Base-by-base conservation (phyloP, 2,797 vertebrate genomes). In the Ispidina lecontei region DNA sequence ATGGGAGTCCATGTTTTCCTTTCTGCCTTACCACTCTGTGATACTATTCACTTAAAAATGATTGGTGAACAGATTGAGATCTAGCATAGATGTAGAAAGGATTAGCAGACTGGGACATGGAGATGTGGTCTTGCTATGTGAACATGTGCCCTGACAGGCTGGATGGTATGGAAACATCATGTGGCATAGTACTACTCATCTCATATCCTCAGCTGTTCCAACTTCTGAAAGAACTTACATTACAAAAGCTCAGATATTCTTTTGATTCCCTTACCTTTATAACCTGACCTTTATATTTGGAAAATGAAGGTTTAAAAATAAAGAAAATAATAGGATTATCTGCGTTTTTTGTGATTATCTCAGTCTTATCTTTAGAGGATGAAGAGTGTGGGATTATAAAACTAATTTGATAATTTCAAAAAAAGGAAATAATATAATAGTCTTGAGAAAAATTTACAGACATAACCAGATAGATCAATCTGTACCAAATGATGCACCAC, bases 331-430 rank as follows among this genome's bases (percentile, higher is more conserved):
- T 8, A 54, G 2, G 9, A 25, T 22, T 55, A 2, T 19, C 26
- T 44, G n/a, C 5, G 1, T 0, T 1, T 81, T 77, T 15, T 51
- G 6, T 43, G 19, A 43, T 28, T 29, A 33, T 1, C 1, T 74
- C 58, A n/a, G 3, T 1, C 1, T 39, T 70, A 25, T 25, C 56
- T 79, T 37, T n/a, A 73, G 5, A 1, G 6, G 29, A 29, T 11
- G 9, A 4, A 55, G 7, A 43, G 2, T 29, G 4, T 58, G 31
- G 10, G 1, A 55, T 3, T 25, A 6, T 9, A 69, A 68, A 78
- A 78, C 7, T 22, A 26, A 39, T 41, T 47, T 51, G 1, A 2
- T 52, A 1, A 2, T 55, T 92, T 93, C 76, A 72, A 26, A 26
- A 26, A 67, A 28, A 6, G 5, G 67, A 79, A 73, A 28, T 1